Conservation (phyloP, 23 tunicate genomes). For the Trididemnum clinides region DNA sequence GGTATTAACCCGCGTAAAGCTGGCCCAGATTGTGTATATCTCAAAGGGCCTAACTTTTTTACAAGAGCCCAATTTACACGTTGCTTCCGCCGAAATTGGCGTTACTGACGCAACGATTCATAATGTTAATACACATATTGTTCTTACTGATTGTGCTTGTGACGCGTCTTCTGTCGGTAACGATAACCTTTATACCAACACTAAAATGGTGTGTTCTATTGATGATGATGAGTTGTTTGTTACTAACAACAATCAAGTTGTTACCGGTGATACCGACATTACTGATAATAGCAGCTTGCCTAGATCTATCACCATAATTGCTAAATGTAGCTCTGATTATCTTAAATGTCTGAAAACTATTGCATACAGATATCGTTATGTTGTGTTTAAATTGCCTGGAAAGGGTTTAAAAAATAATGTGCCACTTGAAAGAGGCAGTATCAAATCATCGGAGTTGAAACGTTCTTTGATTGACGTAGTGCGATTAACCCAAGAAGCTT, state of each 20-base stretch:
- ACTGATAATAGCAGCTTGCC: too few relatives aligned
- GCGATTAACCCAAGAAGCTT: conserved; percentile 20
- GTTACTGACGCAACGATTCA: too few relatives aligned
- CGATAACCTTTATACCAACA: too few relatives aligned
- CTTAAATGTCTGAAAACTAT: conserved; percentile 6
- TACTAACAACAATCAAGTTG: too few relatives aligned
- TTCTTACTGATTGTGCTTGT: too few relatives aligned
- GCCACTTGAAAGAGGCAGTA: neutral
- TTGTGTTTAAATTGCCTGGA: neutral
- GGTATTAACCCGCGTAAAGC: neutral
- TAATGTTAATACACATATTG: too few relatives aligned
- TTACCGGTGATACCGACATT: too few relatives aligned
- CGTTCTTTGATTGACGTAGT: neutral
- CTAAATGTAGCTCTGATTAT: neutral
- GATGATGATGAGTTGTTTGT: too few relatives aligned
- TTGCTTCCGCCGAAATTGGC: too few relatives aligned
- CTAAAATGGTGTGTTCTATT: too few relatives aligned
- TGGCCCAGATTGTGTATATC: neutral
- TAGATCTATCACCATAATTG: neutral
- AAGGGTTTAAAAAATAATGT: conserved; percentile 3
- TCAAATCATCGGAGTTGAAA: neutral
- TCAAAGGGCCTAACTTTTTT: neutral
- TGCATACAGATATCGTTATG: conserved; percentile 22
- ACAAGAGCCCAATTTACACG: too few relatives aligned
- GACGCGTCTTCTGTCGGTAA: too few relatives aligned